Base-by-base conservation (phyloP, 2,888 invertebrate genomes). In the Vandiemenella viatica region DNA sequence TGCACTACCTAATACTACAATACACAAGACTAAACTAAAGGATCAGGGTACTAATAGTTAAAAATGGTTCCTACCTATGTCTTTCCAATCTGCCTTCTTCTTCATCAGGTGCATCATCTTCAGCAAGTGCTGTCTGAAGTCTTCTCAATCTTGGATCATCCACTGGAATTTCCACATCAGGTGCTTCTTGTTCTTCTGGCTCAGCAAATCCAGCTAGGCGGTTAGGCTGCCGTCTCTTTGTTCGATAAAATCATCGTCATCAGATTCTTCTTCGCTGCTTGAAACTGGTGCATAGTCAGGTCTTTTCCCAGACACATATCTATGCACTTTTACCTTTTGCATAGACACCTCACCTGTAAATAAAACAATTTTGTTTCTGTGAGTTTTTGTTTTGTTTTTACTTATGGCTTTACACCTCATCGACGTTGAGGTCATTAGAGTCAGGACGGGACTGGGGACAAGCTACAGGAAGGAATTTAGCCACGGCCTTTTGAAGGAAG, bases 281-380 rank as follows among this genome's bases (percentile, higher is more conserved):
- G 76, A 78, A 23, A 78, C 80, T 61, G 87, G 90, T 2, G 96
- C 95, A 70, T 93, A 96, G 62, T 95, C 93, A 16, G 95, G 95
- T 56, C 91, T 80, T 70, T 98, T 96, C 52, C 98, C 98, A 21
- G 96, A 93, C 52, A 98, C 92, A 65, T 98, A 98, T 46, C 98
- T 78, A 64, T 91, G 92, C 0, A 98, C 98, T 70, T 98, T 98
- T 22, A 98, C 98, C 66, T 97, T 97, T 74, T 98, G 89, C 97
- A 97, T 98, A 60, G 93, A 90, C 58, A 95, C 73, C 71, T 95
- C 92, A 63, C 95, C 92, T 92, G 62, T 26, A 38, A 48, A n/a
- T n/a, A n/a, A n/a, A n/a, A n/a, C n/a, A n/a, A n/a, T n/a, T n/a
- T n/a, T n/a, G n/a, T n/a, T n/a, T n/a, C n/a, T n/a, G n/a, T n/a